Percentiles rank a stretch among this genome's conserved stretches.
Conservation (phyloP, 2,888 invertebrate species). For the Slavum lentiscoides region DNA sequence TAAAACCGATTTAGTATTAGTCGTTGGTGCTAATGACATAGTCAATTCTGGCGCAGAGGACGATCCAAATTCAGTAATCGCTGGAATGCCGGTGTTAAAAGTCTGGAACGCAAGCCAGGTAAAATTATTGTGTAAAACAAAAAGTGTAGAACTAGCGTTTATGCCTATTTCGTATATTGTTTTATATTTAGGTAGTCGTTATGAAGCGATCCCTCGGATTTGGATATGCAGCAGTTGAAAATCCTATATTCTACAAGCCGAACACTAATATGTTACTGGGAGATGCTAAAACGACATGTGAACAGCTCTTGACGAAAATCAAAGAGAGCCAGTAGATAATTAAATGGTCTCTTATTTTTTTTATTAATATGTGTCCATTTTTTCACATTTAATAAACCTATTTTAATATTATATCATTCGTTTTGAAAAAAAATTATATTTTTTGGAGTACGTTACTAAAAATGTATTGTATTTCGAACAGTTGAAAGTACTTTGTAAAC, state of each 20-base stretch:
- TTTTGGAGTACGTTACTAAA: no score
- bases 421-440: no score
- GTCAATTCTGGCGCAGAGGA: constrained; percentile 89
- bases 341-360: no score
- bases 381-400: no score
- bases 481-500: no score
- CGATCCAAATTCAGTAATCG: constrained; percentile 87
- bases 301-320: constrained; percentile 74
- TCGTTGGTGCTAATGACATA: constrained; percentile 88
- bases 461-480: no score
- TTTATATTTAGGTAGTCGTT: constrained; percentile 71
- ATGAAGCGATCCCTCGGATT: constrained; percentile 89
- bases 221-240: constrained; percentile 89
- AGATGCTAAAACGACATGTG: constrained; percentile 89
- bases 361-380: no score
- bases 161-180: not conserved
- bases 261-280: constrained; percentile 87
- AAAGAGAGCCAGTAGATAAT: constrained; percentile 58
- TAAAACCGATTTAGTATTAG: constrained; percentile 80
- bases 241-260: constrained; percentile 87
- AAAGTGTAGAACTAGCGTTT: not conserved
- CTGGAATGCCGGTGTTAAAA: constrained; percentile 88
- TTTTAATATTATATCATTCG: no score
- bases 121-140: constrained; percentile 54
- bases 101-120: constrained; percentile 88